phyloP scores from a whole-genome alignment of 2,797 vertebrate species.

The Vipera ursinii region DNA sequence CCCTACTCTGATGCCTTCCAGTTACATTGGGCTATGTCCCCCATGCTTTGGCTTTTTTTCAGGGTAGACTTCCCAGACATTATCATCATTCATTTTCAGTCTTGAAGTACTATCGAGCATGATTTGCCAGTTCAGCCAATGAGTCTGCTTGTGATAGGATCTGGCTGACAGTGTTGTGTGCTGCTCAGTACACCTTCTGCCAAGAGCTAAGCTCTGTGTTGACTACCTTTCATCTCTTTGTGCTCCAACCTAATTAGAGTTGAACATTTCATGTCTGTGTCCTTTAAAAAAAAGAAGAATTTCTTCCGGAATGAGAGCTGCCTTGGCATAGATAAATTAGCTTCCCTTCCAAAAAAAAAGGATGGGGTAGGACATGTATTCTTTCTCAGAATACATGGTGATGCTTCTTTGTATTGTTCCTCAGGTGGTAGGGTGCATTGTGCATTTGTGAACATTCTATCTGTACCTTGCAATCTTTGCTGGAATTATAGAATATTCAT shows the following conservation, averaged over 20 bases:
- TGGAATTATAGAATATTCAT: neutral
- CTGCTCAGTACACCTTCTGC: neutral
- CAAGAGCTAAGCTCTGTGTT: neutral
- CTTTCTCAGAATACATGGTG: neutral
- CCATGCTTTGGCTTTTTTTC: neutral
- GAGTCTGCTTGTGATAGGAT: neutral
- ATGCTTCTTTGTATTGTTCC: conserved; percentile 1
- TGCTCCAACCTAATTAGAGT: neutral
- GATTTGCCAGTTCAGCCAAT: neutral
- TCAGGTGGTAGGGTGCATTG: neutral
- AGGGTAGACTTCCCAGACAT: neutral
- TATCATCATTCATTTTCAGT: neutral
- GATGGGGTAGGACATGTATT: neutral
- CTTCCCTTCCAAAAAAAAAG: neutral
- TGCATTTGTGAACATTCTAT: neutral
- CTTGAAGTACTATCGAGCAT: neutral
- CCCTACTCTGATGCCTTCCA: neutral
- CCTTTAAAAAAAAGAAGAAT: neutral
- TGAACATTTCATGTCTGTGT: neutral
- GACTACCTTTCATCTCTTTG: neutral
- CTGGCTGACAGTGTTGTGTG: neutral
- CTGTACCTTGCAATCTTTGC: neutral
- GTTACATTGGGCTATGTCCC: neutral
- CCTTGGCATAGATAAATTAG: neutral
- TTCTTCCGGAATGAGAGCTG: neutral